These are phyloP conservation scores for Bos javanicus DNA, from an alignment of 2,113 vertebrate genomes.

Conservation along the genomic window DNA sequence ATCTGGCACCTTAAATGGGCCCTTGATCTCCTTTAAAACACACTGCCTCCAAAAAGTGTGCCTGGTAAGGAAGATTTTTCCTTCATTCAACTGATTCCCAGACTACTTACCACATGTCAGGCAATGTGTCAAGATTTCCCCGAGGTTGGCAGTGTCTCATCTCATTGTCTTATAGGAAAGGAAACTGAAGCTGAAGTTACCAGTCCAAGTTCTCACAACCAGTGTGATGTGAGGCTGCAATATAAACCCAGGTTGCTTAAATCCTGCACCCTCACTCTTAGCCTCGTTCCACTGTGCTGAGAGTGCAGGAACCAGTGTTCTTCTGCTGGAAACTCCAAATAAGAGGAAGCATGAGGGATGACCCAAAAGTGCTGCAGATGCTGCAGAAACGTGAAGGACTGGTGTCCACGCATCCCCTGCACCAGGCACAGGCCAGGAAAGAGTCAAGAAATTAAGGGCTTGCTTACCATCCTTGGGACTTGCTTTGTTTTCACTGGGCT, in stretches of 20 bases:
- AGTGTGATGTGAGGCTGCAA: neutral
- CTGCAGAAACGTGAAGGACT: neutral
- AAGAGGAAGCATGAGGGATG: neutral
- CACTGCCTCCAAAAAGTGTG: neutral
- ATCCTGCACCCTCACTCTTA: neutral
- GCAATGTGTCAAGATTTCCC: neutral
- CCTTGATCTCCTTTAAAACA: neutral
- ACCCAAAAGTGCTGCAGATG: neutral
- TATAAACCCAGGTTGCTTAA: neutral
- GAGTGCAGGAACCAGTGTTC: fast-evolving
- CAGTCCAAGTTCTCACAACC: neutral
- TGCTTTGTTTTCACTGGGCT: conserved; percentile 65
- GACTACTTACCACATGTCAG: neutral
- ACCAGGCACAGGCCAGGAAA: neutral
- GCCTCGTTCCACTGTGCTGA: neutral
- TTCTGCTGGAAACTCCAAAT: neutral
- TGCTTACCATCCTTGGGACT: conserved; percentile 75
- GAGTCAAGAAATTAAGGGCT: neutral
- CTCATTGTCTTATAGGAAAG: neutral
- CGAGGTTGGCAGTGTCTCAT: neutral
- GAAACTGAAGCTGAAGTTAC: neutral
- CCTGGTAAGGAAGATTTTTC: neutral
- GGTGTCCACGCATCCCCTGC: neutral
- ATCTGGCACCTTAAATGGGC: neutral
- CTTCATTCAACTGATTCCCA: neutral